phyloP scores from a whole-genome alignment of 2,113 vertebrate genomes.

The Pomatostomus ruficeps region DNA sequence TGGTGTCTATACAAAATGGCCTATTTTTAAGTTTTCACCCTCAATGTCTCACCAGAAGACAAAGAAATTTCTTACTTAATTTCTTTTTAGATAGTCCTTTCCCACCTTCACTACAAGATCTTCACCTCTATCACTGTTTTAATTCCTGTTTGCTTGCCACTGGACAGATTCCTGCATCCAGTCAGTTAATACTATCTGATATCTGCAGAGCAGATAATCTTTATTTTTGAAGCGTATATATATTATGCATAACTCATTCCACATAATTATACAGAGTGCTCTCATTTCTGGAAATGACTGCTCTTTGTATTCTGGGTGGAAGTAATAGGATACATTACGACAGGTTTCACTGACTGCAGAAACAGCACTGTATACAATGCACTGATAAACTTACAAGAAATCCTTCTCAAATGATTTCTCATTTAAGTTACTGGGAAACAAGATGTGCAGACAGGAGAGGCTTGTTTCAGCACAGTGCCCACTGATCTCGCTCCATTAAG shows the following conservation, averaged over 20 bases:
- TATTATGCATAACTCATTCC: slow-evolving; percentile 36
- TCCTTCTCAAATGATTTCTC: background rate
- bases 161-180: background rate
- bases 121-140: background rate
- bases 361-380: background rate
- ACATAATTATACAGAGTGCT: slow-evolving; percentile 12
- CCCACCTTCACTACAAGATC: background rate
- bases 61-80: background rate
- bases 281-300: slow-evolving; percentile 47
- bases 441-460: background rate
- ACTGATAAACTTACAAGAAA: slow-evolving; percentile 9
- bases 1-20: background rate
- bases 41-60: background rate
- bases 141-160: background rate
- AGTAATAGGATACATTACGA: background rate
- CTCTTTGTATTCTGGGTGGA: background rate
- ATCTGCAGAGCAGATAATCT: background rate
- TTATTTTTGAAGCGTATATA: background rate
- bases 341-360: background rate
- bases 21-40: background rate
- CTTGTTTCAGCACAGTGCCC: background rate
- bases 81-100: background rate
- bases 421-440: background rate
- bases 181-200: background rate
- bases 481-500: background rate